phyloP scores from a whole-genome alignment of 2,113 vertebrate genomes.

The Syngnathus typhle region DNA sequence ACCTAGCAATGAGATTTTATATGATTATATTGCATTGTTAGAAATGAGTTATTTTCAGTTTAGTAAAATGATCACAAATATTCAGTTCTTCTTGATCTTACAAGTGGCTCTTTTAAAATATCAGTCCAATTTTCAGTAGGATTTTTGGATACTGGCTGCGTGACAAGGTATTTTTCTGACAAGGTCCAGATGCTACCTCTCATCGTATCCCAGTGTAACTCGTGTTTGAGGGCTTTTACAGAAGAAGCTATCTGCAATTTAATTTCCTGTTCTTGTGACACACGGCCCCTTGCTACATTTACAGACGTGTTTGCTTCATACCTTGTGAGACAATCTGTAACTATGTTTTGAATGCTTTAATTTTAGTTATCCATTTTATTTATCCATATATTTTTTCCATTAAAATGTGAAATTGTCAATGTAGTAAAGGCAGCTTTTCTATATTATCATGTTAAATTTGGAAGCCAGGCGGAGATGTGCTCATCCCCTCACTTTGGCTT shows the following conservation, averaged over 20 bases:
- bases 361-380: not conserved
- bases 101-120: not conserved
- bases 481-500: not conserved
- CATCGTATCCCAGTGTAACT: slow-evolving; percentile 6
- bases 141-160: not conserved
- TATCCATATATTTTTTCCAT: too few relatives aligned
- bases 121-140: not conserved
- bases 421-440: not conserved
- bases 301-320: slow-evolving; percentile 7
- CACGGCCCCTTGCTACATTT: slow-evolving; percentile 62
- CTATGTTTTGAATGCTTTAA: not conserved
- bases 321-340: not conserved
- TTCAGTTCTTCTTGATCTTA: not conserved
- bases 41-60: not conserved
- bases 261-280: slow-evolving; percentile 70
- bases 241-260: slow-evolving; percentile 61
- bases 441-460: too few relatives aligned
- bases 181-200: slow-evolving; percentile 10
- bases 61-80: too few relatives aligned
- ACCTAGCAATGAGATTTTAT: not conserved
- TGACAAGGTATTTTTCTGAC: not conserved
- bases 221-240: slow-evolving; percentile 36
- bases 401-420: not conserved
- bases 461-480: too few relatives aligned
- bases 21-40: not conserved